A percentile compares a stretch with the other conserved stretches of the same genome.
Conservation (phyloP, 2,113 vertebrate species). For the Carlito syrichta region DNA sequence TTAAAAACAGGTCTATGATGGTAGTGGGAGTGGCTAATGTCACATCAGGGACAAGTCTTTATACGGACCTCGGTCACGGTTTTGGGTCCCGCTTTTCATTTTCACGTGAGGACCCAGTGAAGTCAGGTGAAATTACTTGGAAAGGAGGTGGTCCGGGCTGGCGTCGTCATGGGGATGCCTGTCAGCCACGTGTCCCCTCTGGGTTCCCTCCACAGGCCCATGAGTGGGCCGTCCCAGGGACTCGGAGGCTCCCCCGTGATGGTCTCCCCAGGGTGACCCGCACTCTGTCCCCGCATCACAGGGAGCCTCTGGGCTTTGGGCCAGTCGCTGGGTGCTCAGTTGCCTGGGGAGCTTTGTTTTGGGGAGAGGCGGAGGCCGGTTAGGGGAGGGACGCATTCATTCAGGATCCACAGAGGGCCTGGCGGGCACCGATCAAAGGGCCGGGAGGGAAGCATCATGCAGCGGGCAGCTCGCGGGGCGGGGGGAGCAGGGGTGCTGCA, state of each 20-base stretch:
- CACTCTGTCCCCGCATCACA: background rate
- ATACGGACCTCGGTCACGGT: constrained; percentile 70
- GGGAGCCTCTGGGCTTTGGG: background rate
- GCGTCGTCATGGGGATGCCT: background rate
- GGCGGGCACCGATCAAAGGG: too few species aligned
- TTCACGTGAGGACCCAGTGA: background rate
- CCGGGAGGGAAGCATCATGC: too few species aligned
- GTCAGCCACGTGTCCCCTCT: constrained; percentile 60
- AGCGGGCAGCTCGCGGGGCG: accelerated
- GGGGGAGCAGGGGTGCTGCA: background rate
- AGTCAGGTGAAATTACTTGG: background rate
- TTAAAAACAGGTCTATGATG: constrained; percentile 59
- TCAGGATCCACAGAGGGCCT: accelerated
- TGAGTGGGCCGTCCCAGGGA: accelerated
- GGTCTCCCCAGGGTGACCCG: background rate
- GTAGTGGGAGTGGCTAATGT: constrained; percentile 75
- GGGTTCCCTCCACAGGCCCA: constrained; percentile 58
- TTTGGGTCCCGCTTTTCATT: constrained; percentile 57
- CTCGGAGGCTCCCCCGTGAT: background rate
- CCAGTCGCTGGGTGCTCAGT: too few species aligned
- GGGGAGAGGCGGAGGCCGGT: background rate
- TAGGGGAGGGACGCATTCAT: accelerated
- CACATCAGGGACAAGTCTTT: constrained; percentile 76
- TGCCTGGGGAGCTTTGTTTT: background rate
- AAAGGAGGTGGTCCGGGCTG: background rate